phyloP scores from a whole-genome alignment of 2,888 invertebrate species.

The Iphiclides podalirius region DNA sequence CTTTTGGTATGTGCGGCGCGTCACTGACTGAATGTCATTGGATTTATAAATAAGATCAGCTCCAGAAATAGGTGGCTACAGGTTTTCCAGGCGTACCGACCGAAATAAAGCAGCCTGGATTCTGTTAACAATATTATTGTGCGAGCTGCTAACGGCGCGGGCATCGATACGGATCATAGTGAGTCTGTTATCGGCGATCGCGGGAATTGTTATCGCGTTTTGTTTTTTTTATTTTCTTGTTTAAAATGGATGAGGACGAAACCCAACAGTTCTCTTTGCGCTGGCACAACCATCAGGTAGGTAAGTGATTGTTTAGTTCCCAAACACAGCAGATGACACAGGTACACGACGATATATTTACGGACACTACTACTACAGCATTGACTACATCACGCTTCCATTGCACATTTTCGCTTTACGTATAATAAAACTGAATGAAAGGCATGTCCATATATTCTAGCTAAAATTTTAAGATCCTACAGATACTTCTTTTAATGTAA shows the following conservation, averaged over 20 bases:
- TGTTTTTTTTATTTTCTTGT: slow-evolving; percentile 40
- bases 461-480: too few relatives aligned
- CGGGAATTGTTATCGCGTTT: slow-evolving; percentile 29
- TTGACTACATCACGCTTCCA: slow-evolving; percentile 14
- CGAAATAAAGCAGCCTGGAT: slow-evolving; percentile 81
- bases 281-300: slow-evolving; percentile 91
- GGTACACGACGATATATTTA: slow-evolving; percentile 39
- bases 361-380: slow-evolving; percentile 10
- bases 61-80: slow-evolving; percentile 81
- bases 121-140: slow-evolving; percentile 79
- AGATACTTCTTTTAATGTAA: too few relatives aligned
- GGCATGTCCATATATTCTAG: too few relatives aligned
- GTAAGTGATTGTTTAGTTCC: slow-evolving; percentile 64
- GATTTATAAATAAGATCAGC: slow-evolving; percentile 80
- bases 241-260: slow-evolving; percentile 79
- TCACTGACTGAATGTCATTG: slow-evolving; percentile 78
- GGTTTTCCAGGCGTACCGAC: slow-evolving; percentile 80
- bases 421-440: too few relatives aligned
- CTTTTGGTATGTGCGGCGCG: slow-evolving; percentile 77
- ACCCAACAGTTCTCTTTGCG: slow-evolving; percentile 90
- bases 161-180: slow-evolving; percentile 49
- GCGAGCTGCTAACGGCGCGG: slow-evolving; percentile 50
- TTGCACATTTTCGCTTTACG: slow-evolving; percentile 7
- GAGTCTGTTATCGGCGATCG: slow-evolving; percentile 38
- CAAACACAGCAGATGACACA: slow-evolving; percentile 51